phyloP scores from a whole-genome alignment of 2,888 invertebrate genomes.

The Volucella bombylans region DNA sequence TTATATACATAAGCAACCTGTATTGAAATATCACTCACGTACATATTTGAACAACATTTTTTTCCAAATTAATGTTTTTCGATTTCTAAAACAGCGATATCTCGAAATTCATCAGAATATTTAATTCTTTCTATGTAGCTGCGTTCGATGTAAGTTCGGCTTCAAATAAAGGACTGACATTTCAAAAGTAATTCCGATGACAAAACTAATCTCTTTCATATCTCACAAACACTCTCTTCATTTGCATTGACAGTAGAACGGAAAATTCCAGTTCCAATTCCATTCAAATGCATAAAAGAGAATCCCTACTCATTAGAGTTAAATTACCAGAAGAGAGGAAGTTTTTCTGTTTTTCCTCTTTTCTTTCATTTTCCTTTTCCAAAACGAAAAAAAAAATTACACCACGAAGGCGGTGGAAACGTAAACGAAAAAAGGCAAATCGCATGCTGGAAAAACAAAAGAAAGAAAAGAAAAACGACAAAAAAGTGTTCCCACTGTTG shows the following conservation, averaged over 20 bases:
- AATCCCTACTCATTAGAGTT: neutral
- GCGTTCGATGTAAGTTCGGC: no score
- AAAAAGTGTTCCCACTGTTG: constrained; percentile 63
- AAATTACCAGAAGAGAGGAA: constrained; percentile 6
- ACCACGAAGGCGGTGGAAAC: neutral
- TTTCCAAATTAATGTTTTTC: no score
- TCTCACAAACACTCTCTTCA: neutral
- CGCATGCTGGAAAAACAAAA: constrained; percentile 11
- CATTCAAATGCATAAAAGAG: constrained; percentile 11
- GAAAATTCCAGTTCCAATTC: constrained; percentile 21
- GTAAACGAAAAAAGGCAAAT: constrained; percentile 30
- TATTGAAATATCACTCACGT: no score
- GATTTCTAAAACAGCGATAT: no score
- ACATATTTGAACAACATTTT: no score
- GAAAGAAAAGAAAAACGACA: no score
- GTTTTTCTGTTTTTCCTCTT: neutral
- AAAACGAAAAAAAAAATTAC: constrained; percentile 15
- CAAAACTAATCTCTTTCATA: neutral
- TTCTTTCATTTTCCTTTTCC: constrained; percentile 35
- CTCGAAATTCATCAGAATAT: no score
- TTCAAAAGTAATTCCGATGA: no score
- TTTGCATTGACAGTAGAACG: constrained; percentile 6
- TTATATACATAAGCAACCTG: no score
- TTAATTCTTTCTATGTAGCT: no score
- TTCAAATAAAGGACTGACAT: no score